phyloP scores from a whole-genome alignment of 2,888 invertebrate species.

The Macrophya alboannulata region DNA sequence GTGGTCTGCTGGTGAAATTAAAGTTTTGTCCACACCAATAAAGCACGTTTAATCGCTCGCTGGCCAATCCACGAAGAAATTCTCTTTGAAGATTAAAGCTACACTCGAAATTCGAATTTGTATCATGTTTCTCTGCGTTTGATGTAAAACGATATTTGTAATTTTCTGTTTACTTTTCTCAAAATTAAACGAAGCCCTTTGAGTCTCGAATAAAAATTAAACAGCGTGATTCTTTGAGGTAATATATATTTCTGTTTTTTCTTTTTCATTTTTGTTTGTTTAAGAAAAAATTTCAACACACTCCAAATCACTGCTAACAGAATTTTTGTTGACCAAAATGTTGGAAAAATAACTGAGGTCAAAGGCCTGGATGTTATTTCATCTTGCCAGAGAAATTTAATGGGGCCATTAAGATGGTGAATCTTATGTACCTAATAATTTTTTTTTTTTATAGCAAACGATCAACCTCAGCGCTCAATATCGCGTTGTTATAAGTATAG shows the following conservation, averaged over 20 bases:
- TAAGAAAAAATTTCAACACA: background rate
- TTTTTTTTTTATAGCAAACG: conserved; percentile 36
- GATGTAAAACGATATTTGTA: background rate
- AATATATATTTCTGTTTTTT: background rate
- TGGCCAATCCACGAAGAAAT: background rate
- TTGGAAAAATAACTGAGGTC: conserved; percentile 29
- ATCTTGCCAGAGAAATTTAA: conserved; percentile 22
- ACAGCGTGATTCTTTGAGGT: conserved; percentile 21
- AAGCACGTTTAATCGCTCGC: background rate
- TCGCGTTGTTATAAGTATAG: conserved; percentile 42
- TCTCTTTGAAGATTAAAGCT: conserved; percentile 29
- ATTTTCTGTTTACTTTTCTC: background rate
- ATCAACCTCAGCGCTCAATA: conserved; percentile 24
- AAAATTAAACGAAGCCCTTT: background rate
- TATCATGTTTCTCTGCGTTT: background rate
- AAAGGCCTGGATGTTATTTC: conserved; percentile 31
- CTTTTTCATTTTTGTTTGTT: background rate
- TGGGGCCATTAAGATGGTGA: conserved; percentile 26
- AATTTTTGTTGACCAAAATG: conserved; percentile 9
- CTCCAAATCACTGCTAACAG: background rate
- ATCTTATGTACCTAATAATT: conserved; percentile 30
- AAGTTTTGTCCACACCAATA: conserved; percentile 1
- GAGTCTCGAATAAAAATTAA: background rate
- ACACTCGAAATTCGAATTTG: background rate
- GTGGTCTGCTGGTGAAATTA: background rate